Evolutionary conservation across 37 sponge, comb jelly and placozoan species (phyloP), one percentile per base, ranked within the genome.

Genomic region (Haliclona indistincta): DNA sequence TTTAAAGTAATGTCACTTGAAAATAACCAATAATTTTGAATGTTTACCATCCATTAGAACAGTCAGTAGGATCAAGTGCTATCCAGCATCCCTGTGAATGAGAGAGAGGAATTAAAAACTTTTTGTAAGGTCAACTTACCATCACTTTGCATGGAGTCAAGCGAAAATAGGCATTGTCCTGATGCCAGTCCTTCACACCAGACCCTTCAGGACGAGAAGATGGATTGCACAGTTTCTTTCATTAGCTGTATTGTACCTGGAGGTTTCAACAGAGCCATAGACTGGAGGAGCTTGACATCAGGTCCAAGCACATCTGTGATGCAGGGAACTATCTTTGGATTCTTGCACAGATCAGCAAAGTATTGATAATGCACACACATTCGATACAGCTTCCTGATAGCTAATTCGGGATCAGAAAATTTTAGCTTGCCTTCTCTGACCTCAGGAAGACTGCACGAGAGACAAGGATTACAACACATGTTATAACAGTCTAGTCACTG

Each of bases 151-250:
- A 44, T 4, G 87, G 87, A 39, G 71, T 74, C 75, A 86, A 74
- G 0, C 87, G 40, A 58, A 86, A 86, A 38, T 86, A 86, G 20
- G 75, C 87, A 67, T 86, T 86, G 35, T 86, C 87, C 70, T 86
- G 87, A 63, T 86, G 87, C 87, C 87, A 86, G 8, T 20, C 49
- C 70, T 86, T 86, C 70, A 64, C 87, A 20, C 30, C 41, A 4
- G 80, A 63, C 41, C 87, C 87, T 79, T 17, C 13, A 13, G 13
- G 13, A 8, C 8, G 13, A 47, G 13, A 47, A 47, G 13, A 47
- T 47, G 13, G 13, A 47, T 47, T 47, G 13, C 8, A 47, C 8
- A 13, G 49, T 47, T 8, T 47, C 13, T 13, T 17, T 47, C 49
- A 47, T 47, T 47, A 47, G 49, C 49, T 47, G 49, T 47, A 47